These are phyloP conservation scores for Eulithis prunata DNA, from an alignment of 2,888 invertebrate species.

Conservation along the genomic window DNA sequence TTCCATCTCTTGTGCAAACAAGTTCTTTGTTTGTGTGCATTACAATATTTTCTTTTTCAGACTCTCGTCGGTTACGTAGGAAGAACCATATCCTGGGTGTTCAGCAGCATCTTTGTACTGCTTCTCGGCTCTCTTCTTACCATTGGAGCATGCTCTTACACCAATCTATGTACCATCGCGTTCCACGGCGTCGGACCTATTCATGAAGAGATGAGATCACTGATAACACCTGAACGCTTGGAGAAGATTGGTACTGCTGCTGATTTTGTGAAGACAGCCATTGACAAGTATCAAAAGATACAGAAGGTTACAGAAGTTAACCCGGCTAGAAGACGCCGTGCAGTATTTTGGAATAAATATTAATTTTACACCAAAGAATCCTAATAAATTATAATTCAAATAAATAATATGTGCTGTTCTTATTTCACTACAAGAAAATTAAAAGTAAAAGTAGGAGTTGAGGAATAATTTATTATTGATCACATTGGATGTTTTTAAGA, in stretches of 20 bases:
- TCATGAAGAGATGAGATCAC: slow-evolving; percentile 81
- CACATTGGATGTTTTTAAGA: neutral
- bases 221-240: slow-evolving; percentile 84
- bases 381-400: slow-evolving; percentile 7
- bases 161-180: slow-evolving; percentile 85
- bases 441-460: neutral
- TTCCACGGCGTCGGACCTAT: slow-evolving; percentile 86
- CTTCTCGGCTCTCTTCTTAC: slow-evolving; percentile 77
- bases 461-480: no score
- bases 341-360: slow-evolving; percentile 40
- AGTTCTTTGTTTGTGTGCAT: neutral
- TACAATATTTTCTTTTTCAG: slow-evolving; percentile 55
- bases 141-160: slow-evolving; percentile 84
- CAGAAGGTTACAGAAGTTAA: slow-evolving; percentile 59
- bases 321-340: slow-evolving; percentile 57
- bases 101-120: slow-evolving; percentile 75
- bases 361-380: slow-evolving; percentile 5
- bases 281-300: slow-evolving; percentile 84
- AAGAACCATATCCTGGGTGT: slow-evolving; percentile 65
- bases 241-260: slow-evolving; percentile 85
- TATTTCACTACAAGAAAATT: neutral
- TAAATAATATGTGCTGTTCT: slow-evolving; percentile 1
- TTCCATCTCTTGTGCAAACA: no score
- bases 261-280: slow-evolving; percentile 84
- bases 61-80: slow-evolving; percentile 68